Evolutionary conservation across 2,113 vertebrate genomes (phyloP), one percentile per base, ranked within the genome.

Genomic region (Benitochromis conjunctus): DNA sequence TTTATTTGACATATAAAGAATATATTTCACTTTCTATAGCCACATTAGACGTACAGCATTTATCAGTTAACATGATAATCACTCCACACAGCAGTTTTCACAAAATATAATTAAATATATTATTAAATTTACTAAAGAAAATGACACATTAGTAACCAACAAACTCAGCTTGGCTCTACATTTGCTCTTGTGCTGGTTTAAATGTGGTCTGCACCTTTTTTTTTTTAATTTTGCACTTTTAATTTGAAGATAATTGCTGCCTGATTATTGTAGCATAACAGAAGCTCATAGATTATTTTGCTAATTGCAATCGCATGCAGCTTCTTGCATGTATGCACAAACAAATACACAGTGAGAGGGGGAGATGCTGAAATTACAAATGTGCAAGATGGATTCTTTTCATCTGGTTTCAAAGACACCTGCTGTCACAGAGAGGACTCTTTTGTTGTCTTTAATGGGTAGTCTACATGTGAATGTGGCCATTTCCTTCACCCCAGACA

Each of bases 391-490:
- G 19, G 69, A 84, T 48, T 85, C 36, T 69, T 90, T 86, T 90
- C 60, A 86, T 90, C 9, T 74, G 77, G 16, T 88, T 90, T 92
- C 80, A 85, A 87, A 83, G 60, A 64, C n/a, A 54, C 19, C 77
- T 79, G 74, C 66, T 31, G 79, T 85, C 83, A 84, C 76, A 81
- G n/a, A 55, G 19, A 77, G 13, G 19, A 48, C 29, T 26, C 38
- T 82, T 88, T 80, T 86, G 58, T 90, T 41, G 48, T 66, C 24
- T 81, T 88, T 86, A 79, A 87, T 86, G 79, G 84, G 51, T 8
- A 66, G 76, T 76, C 66, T 51, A 5, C 6, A 57, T 78, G 64
- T 60, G 82, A 86, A 54, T 9, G 58, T 24, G 56, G 36, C 62
- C 31, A 18, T 57, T 90, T 81, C 60, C 69, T 86, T 85, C 58